Conservation (phyloP, 2,797 vertebrate species). For the Graptemys geographica region DNA sequence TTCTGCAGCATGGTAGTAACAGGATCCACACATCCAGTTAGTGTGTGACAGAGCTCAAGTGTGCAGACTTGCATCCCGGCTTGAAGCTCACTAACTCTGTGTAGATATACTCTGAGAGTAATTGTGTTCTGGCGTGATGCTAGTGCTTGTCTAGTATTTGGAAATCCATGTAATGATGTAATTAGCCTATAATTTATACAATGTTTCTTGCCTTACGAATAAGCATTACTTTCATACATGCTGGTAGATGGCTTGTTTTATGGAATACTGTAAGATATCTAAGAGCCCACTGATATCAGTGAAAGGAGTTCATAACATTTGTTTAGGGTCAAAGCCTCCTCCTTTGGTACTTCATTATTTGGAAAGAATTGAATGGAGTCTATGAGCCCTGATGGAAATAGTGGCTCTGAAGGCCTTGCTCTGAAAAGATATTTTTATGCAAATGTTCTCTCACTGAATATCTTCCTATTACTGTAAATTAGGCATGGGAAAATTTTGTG, state of each 20-base stretch:
- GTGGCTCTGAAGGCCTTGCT: background rate
- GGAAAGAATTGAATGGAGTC: background rate
- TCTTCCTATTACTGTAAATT: background rate
- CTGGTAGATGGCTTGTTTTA: background rate
- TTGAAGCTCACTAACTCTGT: too few relatives aligned
- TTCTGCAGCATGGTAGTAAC: too few relatives aligned
- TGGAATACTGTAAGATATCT: background rate
- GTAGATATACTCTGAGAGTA: too few relatives aligned
- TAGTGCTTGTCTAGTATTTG: background rate
- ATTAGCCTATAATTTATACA: background rate
- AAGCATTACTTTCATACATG: background rate
- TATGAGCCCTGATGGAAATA: background rate
- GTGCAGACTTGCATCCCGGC: too few relatives aligned
- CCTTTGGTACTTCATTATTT: background rate
- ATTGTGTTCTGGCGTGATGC: background rate
- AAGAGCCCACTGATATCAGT: background rate
- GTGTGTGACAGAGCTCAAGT: too few relatives aligned
- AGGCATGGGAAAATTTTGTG: background rate
- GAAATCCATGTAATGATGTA: background rate
- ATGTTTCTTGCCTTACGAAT: background rate
- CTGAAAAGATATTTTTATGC: background rate
- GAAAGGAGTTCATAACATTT: background rate
- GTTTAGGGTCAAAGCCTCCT: background rate
- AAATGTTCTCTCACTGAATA: background rate
- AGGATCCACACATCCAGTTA: too few relatives aligned